phyloP scores from a whole-genome alignment of 2,797 vertebrate genomes.

The Parambassis ranga region DNA sequence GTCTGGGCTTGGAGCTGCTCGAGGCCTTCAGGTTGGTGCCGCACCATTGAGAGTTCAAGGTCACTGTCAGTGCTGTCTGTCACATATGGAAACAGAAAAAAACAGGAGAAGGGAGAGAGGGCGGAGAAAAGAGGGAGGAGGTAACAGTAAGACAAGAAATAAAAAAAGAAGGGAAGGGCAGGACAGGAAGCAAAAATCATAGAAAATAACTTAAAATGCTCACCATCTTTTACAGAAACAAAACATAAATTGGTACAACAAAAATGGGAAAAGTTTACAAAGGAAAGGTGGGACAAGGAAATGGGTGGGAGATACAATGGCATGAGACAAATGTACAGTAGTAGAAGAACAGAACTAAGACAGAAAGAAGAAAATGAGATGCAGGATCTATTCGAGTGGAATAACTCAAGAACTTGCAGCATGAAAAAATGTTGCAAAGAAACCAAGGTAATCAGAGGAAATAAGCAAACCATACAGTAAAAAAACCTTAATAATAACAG shows the following conservation, averaged over 20 bases:
- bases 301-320: conserved; percentile 11
- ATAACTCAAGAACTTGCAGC: not conserved
- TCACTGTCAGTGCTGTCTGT: conserved; percentile 87
- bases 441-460: not conserved
- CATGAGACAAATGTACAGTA: conserved; percentile 11
- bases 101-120: not conserved
- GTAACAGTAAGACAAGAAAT: conserved; percentile 33
- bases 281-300: conserved; percentile 31
- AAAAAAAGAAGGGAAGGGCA: not conserved
- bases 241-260: conserved; percentile 9
- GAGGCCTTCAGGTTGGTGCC: conserved; percentile 91
- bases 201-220: conserved; percentile 40
- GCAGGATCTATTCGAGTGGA: not conserved
- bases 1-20: conserved; percentile 91
- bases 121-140: conserved; percentile 20
- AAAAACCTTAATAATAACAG: too few species aligned
- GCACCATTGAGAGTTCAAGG: conserved; percentile 85
- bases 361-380: not conserved
- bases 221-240: conserved; percentile 59
- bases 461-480: too few species aligned
- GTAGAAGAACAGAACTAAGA: not conserved
- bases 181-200: conserved; percentile 17
- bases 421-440: not conserved
- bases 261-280: conserved; percentile 4
- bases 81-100: conserved; percentile 13